Percentiles rank a stretch among this genome's conserved stretches.
These are phyloP conservation scores for Cepphus grylle DNA, from an alignment of 2,113 vertebrate species.

Conservation along the genomic window DNA sequence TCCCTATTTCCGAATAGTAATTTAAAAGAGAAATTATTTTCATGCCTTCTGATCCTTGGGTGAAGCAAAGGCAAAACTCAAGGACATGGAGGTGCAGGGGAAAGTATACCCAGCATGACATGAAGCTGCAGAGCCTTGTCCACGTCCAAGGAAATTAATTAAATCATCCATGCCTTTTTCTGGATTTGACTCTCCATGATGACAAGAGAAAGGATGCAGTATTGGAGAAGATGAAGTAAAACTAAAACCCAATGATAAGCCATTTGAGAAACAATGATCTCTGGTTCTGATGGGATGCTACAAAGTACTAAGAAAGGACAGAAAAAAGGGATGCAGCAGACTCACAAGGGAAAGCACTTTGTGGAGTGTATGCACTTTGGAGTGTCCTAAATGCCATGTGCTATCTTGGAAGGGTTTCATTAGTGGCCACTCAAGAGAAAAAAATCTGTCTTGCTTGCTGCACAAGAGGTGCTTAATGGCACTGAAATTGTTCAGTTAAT, in stretches of 20 bases:
- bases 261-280: background rate
- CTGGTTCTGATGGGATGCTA: background rate
- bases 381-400: background rate
- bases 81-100: background rate
- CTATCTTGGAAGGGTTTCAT: background rate
- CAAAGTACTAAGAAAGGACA: background rate
- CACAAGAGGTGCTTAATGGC: background rate
- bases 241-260: background rate
- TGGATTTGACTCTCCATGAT: background rate
- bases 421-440: background rate
- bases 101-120: background rate
- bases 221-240: background rate
- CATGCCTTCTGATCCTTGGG: background rate
- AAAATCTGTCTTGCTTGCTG: background rate
- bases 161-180: background rate
- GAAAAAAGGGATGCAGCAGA: background rate
- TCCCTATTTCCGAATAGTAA: background rate
- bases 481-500: conserved; percentile 14
- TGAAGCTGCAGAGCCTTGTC: background rate
- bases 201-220: background rate
- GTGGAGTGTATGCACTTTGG: background rate
- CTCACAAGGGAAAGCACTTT: background rate
- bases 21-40: background rate
- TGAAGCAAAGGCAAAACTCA: background rate
- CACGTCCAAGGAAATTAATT: background rate